Percentiles rank a stretch among this genome's conserved stretches.
Evolutionary conservation across 1,140 invertebrate species (phyloP).

Genomic region (Atta colombica): DNA sequence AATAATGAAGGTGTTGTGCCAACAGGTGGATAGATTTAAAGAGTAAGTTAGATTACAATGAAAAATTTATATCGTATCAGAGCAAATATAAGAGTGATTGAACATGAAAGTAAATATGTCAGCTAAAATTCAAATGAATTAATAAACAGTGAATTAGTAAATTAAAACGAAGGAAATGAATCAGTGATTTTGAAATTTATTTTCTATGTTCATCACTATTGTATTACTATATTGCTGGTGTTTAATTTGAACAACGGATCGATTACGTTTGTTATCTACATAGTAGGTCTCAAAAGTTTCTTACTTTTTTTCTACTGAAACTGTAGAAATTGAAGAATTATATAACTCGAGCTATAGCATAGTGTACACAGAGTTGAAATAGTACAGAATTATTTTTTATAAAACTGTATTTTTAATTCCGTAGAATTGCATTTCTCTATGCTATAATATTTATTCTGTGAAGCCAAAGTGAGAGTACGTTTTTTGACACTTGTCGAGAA

Average conservation of each 20-base stretch:
- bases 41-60: slow-evolving; percentile 13
- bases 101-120: not conserved
- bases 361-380: too few species aligned
- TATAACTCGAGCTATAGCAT: too few species aligned
- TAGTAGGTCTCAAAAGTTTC: too few species aligned
- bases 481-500: too few species aligned
- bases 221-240: not conserved
- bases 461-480: too few species aligned
- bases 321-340: too few species aligned
- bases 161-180: too few species aligned
- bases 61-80: not conserved
- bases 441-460: too few species aligned
- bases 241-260: not conserved
- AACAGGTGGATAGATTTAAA: slow-evolving; percentile 49
- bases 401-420: too few species aligned
- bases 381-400: too few species aligned
- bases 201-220: not conserved
- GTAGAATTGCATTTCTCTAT: too few species aligned
- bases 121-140: not conserved
- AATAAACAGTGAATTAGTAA: not conserved
- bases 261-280: not conserved
- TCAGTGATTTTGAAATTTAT: not conserved
- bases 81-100: not conserved
- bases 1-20: slow-evolving; percentile 19
- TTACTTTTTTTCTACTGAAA: too few species aligned